Conservation (phyloP, 2,797 vertebrate genomes). For the Amblyopsis hoosieri region DNA sequence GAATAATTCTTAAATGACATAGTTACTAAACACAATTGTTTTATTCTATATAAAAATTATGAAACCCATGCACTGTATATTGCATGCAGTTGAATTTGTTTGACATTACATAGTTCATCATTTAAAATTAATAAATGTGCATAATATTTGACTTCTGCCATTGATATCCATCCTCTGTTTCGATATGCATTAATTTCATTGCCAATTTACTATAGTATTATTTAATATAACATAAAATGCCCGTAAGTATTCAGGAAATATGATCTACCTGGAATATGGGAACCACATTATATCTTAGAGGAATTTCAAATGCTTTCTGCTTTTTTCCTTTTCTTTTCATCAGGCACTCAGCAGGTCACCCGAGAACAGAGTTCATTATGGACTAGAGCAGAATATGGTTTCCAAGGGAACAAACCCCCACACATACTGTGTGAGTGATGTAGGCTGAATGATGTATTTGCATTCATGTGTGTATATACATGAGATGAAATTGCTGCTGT, state of each 20-base stretch:
- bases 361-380: slow-evolving; percentile 64
- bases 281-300: slow-evolving; percentile 55
- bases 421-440: slow-evolving; percentile 52
- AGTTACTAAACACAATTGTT: too few species aligned
- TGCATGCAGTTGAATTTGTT: too few species aligned
- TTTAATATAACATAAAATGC: slow-evolving; percentile 14
- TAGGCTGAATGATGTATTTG: slow-evolving; percentile 54
- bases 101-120: too few species aligned
- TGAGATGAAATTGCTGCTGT: slow-evolving; percentile 38
- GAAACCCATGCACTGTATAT: too few species aligned
- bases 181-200: too few species aligned
- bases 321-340: slow-evolving; percentile 63
- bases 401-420: slow-evolving; percentile 74
- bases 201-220: background rate
- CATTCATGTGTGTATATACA: slow-evolving; percentile 43
- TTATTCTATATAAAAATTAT: too few species aligned
- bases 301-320: slow-evolving; percentile 61
- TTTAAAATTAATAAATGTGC: too few species aligned
- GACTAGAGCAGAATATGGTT: slow-evolving; percentile 69
- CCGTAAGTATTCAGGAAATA: slow-evolving; percentile 20
- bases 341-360: slow-evolving; percentile 60
- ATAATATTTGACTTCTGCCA: too few species aligned
- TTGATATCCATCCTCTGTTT: too few species aligned
- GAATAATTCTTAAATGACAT: too few species aligned
- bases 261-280: slow-evolving; percentile 27